Conservation (phyloP, 1,140 invertebrate species). For the Calephelis nemesis region DNA sequence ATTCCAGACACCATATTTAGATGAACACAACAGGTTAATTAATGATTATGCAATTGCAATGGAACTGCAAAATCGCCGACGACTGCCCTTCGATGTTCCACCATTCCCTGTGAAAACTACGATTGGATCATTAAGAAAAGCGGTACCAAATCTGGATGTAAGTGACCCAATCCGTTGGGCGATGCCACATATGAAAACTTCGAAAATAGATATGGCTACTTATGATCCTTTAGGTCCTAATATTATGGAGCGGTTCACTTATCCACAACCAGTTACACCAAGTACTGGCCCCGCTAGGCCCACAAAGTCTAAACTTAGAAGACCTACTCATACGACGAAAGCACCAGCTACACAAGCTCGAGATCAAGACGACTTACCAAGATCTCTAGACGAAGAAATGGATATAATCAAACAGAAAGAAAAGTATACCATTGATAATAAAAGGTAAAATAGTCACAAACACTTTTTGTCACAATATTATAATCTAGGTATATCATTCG, state of each 20-base stretch:
- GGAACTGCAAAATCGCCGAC: too few species aligned
- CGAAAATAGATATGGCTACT: not conserved
- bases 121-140: not conserved
- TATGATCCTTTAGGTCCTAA: not conserved
- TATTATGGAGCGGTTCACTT: not conserved
- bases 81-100: not conserved
- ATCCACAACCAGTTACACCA: conserved; percentile 34
- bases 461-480: too few species aligned
- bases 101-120: not conserved
- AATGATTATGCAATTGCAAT: too few species aligned
- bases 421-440: not conserved
- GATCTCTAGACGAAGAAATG: conserved; percentile 40
- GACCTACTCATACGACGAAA: conserved; percentile 19
- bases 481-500: too few species aligned
- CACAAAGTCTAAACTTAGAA: conserved; percentile 28
- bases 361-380: conserved; percentile 23
- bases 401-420: conserved; percentile 34
- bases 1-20: too few species aligned
- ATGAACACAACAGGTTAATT: too few species aligned
- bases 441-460: not conserved
- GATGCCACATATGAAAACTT: not conserved
- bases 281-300: conserved; percentile 37
- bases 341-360: conserved; percentile 11
- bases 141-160: not conserved
- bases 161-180: not conserved